Evolutionary conservation across 2,113 vertebrate species (phyloP).

Genomic region (Puntigrus tetrazona): DNA sequence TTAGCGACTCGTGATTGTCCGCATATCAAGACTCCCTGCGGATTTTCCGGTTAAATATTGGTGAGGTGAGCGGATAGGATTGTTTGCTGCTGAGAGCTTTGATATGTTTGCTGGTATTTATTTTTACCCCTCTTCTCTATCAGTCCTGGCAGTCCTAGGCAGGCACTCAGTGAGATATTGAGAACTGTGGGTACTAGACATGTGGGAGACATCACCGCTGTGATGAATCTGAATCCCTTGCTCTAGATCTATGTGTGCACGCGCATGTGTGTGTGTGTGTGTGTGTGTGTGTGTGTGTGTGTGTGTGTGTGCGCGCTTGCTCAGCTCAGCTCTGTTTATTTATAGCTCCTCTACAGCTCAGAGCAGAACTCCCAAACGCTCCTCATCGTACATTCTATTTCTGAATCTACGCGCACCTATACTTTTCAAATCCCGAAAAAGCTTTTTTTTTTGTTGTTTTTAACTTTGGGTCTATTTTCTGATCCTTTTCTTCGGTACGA

Average conservation of each 20-base stretch:
- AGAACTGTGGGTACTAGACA: slow-evolving; percentile 44
- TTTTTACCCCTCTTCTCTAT: slow-evolving; percentile 30
- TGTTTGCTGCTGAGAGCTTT: slow-evolving; percentile 40
- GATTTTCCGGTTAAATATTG: slow-evolving; percentile 20
- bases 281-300: slow-evolving; percentile 7
- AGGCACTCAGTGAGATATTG: slow-evolving; percentile 39
- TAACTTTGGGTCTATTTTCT: not conserved
- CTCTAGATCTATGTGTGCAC: slow-evolving; percentile 42
- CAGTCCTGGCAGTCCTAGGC: slow-evolving; percentile 20
- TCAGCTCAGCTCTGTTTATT: slow-evolving; percentile 51
- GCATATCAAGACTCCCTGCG: slow-evolving; percentile 22
- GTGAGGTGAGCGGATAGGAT: slow-evolving; percentile 24
- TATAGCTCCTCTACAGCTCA: slow-evolving; percentile 47
- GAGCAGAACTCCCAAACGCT: slow-evolving; percentile 44
- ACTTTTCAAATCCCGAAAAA: slow-evolving; percentile 9
- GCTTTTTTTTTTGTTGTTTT: not conserved
- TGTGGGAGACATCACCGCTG: slow-evolving; percentile 50
- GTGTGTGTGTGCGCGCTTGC: slow-evolving; percentile 6
- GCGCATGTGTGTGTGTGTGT: not conserved
- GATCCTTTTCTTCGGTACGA: not conserved
- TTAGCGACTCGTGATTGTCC: slow-evolving; percentile 25
- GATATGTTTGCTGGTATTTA: slow-evolving; percentile 34
- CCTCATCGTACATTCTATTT: slow-evolving; percentile 33
- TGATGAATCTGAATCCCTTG: slow-evolving; percentile 56
- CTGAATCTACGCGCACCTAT: not conserved